These are phyloP conservation scores for Corvus moneduloides DNA, from an alignment of 2,113 vertebrate species.

Conservation along the genomic window DNA sequence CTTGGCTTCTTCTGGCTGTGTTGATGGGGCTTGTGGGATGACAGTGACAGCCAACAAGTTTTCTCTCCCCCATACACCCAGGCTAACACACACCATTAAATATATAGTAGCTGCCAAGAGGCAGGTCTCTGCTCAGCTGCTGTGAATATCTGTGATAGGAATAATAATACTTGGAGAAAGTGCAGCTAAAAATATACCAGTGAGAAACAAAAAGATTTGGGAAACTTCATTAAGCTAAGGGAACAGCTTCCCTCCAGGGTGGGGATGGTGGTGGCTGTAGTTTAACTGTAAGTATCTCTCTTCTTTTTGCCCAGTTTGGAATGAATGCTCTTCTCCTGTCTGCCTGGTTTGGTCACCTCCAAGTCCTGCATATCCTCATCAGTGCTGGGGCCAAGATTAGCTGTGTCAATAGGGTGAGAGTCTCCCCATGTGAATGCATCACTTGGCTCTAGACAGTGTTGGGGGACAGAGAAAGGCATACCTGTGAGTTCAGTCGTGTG, in stretches of 20 bases:
- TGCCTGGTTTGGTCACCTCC: conserved; percentile 89
- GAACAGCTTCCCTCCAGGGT: neutral
- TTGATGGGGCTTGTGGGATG: neutral
- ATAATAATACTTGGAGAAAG: neutral
- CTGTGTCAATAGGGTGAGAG: conserved; percentile 81
- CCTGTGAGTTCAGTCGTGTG: neutral
- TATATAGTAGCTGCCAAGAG: neutral
- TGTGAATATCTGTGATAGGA: neutral
- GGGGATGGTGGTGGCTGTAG: neutral
- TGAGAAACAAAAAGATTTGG: neutral
- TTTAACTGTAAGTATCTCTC: neutral
- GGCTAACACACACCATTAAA: neutral
- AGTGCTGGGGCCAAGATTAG: conserved; percentile 84
- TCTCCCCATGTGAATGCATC: fast-evolving
- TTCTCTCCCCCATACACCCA: neutral
- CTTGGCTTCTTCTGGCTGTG: neutral
- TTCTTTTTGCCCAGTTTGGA: conserved; percentile 80
- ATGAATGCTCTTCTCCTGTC: conserved; percentile 89
- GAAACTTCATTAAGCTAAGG: neutral
- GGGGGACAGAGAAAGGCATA: neutral
- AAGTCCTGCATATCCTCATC: conserved; percentile 83
- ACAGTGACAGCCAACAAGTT: neutral
- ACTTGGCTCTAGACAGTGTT: neutral
- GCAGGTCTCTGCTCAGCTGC: neutral
- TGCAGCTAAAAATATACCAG: neutral